phyloP scores from a whole-genome alignment of 1,140 invertebrate genomes.

The Octopus bimaculoides region DNA sequence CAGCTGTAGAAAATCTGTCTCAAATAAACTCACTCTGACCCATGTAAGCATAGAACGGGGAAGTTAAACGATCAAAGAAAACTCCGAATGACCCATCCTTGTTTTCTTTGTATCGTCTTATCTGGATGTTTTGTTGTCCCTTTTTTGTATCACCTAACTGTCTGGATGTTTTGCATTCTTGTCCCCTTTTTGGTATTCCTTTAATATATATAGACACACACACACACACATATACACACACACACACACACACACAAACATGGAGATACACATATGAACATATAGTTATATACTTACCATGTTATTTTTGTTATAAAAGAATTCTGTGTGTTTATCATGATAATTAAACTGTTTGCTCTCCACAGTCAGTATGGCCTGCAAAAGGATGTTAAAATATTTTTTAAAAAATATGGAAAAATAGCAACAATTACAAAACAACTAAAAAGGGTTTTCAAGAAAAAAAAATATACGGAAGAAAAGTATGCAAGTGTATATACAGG shows the following conservation, averaged over 20 bases:
- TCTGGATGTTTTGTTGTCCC: too few relatives aligned
- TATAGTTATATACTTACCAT: slow-evolving; percentile 29
- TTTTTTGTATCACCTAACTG: too few relatives aligned
- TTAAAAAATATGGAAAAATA: not conserved
- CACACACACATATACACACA: not conserved
- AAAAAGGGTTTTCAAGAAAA: not conserved
- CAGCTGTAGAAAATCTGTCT: too few relatives aligned
- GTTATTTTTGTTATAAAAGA: slow-evolving; percentile 42
- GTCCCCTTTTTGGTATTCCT: too few relatives aligned
- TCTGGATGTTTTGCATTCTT: too few relatives aligned
- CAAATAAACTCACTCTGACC: too few relatives aligned
- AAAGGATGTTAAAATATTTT: not conserved
- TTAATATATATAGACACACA: not conserved
- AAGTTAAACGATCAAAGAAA: too few relatives aligned
- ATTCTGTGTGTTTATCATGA: slow-evolving; percentile 45
- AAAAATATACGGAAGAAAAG: not conserved
- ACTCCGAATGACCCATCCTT: too few relatives aligned
- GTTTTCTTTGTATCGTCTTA: too few relatives aligned
- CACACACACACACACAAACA: not conserved
- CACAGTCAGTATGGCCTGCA: slow-evolving; percentile 41
- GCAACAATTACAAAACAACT: not conserved
- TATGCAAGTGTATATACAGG: too few relatives aligned
- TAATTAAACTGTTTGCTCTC: slow-evolving; percentile 46
- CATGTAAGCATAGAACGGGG: too few relatives aligned
- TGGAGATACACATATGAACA: not conserved